A percentile compares a stretch with the other conserved stretches of the same genome.
Conservation (phyloP, 1,140 invertebrate genomes). For the Bombus picipes region DNA sequence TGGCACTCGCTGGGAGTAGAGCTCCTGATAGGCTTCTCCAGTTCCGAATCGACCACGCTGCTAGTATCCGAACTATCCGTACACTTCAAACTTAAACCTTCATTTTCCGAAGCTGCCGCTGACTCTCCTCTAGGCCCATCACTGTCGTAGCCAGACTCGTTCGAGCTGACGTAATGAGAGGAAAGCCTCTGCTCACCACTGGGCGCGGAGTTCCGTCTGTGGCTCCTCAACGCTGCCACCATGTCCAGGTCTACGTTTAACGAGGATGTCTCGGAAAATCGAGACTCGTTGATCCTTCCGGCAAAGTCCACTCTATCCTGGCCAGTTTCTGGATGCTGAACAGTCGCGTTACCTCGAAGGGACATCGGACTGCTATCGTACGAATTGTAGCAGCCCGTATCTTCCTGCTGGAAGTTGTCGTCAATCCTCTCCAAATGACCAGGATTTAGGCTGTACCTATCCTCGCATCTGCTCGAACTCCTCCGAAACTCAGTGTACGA, state of each 20-base stretch:
- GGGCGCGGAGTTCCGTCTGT: conserved; percentile 76
- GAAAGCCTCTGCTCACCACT: conserved; percentile 79
- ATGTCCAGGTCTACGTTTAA: conserved; percentile 70
- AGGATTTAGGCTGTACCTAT: conserved; percentile 74
- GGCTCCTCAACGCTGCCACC: conserved; percentile 72
- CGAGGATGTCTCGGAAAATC: conserved; percentile 69
- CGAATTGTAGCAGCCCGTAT: conserved; percentile 54
- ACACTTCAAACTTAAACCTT: conserved; percentile 74
- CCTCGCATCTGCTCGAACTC: conserved; percentile 69
- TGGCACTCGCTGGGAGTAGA: conserved; percentile 74
- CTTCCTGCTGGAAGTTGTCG: conserved; percentile 67
- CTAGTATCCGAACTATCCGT: conserved; percentile 79
- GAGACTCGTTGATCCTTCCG: conserved; percentile 58
- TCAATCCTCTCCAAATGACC: conserved; percentile 75
- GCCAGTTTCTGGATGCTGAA: conserved; percentile 18
- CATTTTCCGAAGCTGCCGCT: conserved; percentile 76
- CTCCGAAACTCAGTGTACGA: conserved; percentile 73
- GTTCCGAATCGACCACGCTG: conserved; percentile 78
- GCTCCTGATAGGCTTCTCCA: conserved; percentile 77
- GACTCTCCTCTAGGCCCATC: conserved; percentile 85
- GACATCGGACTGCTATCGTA: conserved; percentile 64
- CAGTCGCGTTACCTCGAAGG: conserved; percentile 18
- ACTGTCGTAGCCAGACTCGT: conserved; percentile 92
- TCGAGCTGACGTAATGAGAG: conserved; percentile 89
- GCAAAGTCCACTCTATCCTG: conserved; percentile 56